Conservation (phyloP, 2,888 invertebrate genomes). For the Mystacides longicornis region DNA sequence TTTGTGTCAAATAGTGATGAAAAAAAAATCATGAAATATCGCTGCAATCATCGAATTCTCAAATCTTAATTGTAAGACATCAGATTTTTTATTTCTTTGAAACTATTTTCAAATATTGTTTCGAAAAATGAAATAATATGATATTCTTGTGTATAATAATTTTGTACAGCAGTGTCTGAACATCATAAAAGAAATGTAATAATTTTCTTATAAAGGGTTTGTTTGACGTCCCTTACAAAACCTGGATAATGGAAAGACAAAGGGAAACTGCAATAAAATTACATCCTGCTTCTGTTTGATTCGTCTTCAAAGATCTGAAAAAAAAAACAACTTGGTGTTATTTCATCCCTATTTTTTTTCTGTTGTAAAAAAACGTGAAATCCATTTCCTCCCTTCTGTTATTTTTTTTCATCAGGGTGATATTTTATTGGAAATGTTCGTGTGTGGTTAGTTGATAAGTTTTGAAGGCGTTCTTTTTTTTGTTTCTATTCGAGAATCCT, state of each 20-base stretch:
- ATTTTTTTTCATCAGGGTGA: not conserved
- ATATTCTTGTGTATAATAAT: not conserved
- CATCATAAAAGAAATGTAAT: not conserved
- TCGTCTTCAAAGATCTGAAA: not conserved
- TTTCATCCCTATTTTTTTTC: not conserved
- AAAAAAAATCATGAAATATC: no score
- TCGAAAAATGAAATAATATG: no score
- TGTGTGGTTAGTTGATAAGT: not conserved
- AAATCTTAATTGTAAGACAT: no score
- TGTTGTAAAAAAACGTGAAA: not conserved
- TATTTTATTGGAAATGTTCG: not conserved
- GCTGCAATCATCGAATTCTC: no score
- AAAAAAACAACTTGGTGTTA: not conserved
- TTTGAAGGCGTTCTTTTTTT: not conserved
- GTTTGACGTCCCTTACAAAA: not conserved
- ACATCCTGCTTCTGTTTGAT: not conserved
- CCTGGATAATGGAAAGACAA: not conserved
- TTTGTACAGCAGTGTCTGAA: no score
- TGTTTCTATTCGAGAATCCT: not conserved
- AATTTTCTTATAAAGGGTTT: conserved; percentile 1
- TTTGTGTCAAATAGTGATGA: no score
- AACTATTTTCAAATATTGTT: no score
- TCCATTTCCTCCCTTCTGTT: not conserved
- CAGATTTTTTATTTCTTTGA: no score
- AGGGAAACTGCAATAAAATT: not conserved